Conservation (phyloP, 2,797 vertebrate genomes). For the Hippoglossus hippoglossus region DNA sequence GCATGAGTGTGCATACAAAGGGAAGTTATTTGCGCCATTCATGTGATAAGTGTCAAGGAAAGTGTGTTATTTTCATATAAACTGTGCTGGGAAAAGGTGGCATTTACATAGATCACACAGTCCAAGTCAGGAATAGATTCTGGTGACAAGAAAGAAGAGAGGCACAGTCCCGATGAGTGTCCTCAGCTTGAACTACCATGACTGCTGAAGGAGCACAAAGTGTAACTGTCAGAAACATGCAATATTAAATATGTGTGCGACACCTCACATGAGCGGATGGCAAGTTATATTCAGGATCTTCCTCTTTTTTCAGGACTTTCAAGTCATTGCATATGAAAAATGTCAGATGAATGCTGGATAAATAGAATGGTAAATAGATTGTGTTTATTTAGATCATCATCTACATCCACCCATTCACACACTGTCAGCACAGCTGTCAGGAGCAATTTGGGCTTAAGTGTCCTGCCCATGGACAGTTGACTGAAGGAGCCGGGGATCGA, state of each 20-base stretch:
- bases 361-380: no score
- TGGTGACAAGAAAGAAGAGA: not conserved
- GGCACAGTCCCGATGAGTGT: not conserved
- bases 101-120: constrained; percentile 15
- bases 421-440: no score
- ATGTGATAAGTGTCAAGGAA: constrained; percentile 14
- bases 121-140: constrained; percentile 7
- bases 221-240: constrained; percentile 1
- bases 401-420: no score
- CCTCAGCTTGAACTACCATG: not conserved
- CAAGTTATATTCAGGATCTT: constrained; percentile 9
- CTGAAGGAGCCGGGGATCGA: no score
- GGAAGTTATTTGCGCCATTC: constrained; percentile 20
- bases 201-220: not conserved
- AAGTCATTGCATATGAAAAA: no score
- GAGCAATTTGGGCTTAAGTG: no score
- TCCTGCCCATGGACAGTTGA: no score
- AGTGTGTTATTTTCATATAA: constrained; percentile 28
- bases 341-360: no score
- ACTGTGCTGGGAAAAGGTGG: not conserved
- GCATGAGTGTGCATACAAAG: constrained; percentile 22
- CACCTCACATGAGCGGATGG: constrained; percentile 8
- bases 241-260: not conserved
- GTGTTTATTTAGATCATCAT: no score
- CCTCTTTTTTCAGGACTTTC: not conserved